A percentile compares a stretch with the other conserved stretches of the same genome.
phyloP scores from a whole-genome alignment of 2,888 invertebrate species.

The Aromia moschata region DNA sequence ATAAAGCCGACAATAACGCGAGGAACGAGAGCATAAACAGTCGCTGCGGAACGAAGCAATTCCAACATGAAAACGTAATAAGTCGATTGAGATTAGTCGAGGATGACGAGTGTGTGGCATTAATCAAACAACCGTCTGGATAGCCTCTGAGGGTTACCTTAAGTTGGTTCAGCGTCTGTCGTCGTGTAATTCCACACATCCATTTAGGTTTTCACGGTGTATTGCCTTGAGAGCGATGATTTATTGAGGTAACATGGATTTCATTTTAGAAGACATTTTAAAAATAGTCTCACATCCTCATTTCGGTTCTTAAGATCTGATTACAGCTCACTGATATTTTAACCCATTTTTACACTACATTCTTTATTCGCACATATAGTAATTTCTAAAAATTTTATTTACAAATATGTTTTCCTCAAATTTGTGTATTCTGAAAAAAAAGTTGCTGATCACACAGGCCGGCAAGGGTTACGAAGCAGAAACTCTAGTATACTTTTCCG shows the following conservation, averaged over 20 bases:
- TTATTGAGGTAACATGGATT: slow-evolving; percentile 2
- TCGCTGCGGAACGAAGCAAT: slow-evolving; percentile 11
- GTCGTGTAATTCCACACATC: slow-evolving; percentile 17
- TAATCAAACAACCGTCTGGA: slow-evolving; percentile 22
- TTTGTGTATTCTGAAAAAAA: too few relatives aligned
- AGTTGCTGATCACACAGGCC: too few relatives aligned
- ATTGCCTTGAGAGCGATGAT: slow-evolving; percentile 1
- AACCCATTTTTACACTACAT: too few relatives aligned
- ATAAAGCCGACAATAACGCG: not conserved
- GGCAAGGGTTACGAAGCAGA: too few relatives aligned
- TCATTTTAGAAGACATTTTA: not conserved
- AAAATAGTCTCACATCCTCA: not conserved
- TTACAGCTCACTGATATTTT: too few relatives aligned
- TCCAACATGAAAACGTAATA: slow-evolving; percentile 12
- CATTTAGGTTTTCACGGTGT: slow-evolving; percentile 12
- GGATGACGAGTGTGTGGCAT: slow-evolving; percentile 24
- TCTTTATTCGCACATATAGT: too few relatives aligned
- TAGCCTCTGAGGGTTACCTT: slow-evolving; percentile 8
- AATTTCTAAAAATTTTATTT: too few relatives aligned
- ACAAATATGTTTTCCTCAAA: too few relatives aligned
- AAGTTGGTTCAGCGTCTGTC: slow-evolving; percentile 2
- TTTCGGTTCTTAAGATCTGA: not conserved
- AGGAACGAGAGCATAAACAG: slow-evolving; percentile 14
- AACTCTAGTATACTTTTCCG: too few relatives aligned
- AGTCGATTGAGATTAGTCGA: slow-evolving; percentile 19